These are phyloP conservation scores for Notechis scutatus DNA, from an alignment of 2,113 vertebrate species.

Conservation along the genomic window DNA sequence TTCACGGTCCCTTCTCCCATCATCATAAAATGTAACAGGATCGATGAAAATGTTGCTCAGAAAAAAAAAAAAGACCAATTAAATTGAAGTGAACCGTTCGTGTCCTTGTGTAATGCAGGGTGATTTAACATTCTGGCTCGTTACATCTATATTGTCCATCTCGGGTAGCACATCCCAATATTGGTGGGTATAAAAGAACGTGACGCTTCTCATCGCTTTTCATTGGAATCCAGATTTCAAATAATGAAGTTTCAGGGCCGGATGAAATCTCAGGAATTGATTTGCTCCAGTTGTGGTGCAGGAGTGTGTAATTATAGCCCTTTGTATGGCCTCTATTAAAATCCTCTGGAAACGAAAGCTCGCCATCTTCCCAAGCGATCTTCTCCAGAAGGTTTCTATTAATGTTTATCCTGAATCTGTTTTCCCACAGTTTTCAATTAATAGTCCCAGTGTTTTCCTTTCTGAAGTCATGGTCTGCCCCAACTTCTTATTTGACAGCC, in stretches of 20 bases:
- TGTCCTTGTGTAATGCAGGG: slow-evolving; percentile 1
- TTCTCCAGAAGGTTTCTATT: neutral
- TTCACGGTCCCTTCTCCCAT: slow-evolving; percentile 26
- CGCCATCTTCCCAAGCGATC: neutral
- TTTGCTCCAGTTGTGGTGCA: neutral
- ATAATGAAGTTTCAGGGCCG: no score
- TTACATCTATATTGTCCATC: neutral
- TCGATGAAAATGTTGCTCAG: slow-evolving; percentile 17
- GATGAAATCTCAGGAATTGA: neutral
- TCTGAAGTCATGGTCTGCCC: neutral
- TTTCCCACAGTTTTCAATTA: neutral
- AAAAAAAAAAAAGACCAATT: slow-evolving; percentile 10
- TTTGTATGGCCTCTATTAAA: neutral
- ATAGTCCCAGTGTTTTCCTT: neutral
- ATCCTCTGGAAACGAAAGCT: neutral
- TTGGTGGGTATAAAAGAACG: slow-evolving; percentile 7
- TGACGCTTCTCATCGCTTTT: neutral
- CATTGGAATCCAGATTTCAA: slow-evolving; percentile 4
- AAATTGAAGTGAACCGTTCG: slow-evolving; percentile 13
- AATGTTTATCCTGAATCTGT: neutral
- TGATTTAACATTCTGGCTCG: neutral
- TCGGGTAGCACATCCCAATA: slow-evolving; percentile 8
- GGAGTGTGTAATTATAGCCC: neutral
- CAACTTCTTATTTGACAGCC: neutral
- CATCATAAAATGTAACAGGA: slow-evolving; percentile 39